Base-by-base conservation (phyloP, 2,888 invertebrate genomes). In the Leucophenga maculata region DNA sequence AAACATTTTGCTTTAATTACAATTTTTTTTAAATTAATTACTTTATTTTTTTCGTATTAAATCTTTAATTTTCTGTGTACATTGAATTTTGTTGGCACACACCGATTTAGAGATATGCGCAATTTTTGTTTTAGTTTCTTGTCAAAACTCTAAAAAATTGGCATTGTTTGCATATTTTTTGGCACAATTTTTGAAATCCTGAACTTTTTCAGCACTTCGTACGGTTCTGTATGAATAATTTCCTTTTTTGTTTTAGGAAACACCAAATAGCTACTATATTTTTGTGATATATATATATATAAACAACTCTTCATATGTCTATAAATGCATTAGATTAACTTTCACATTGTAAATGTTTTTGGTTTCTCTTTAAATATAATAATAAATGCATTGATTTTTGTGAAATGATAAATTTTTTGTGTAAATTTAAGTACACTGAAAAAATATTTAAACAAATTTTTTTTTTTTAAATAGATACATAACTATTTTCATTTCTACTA, bases 141-240 rank as follows among this genome's bases (percentile, higher is more conserved):
- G 48, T 46, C 26, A 59, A 77, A 69, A 67, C 46, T 22, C 55
- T 62, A 68, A 71, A 71, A 71, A 72, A 72, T 80, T 75, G 72
- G 72, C 22, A 55, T 82, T 85, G 84, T 82, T 86, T 84, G 84
- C 84, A 84, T 84, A 84, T 84, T 84, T 84, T 84, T 84, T 84
- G 84, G 84, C 84, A 85, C 84, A 86, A 50, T 16, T 85, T 81
- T 80, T 79, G 80, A 83, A 39, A 39, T 39, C 39, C 39, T 39
- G 39, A 78, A 84, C 82, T 81, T 85, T 81, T 85, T 39, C 82
- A 84, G 84, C 82, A 85, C 81, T 83, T 75, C 39, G 39, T 39
- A 39, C 39, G 39, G 73, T 76, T 81, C 73, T 80, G 76, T 83
- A 71, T 81, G 70, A 57, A 64, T 69, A 72, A 65, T 62, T 69